Conservation (phyloP, 1,140 invertebrate species). For the Euglossa dilemma region DNA sequence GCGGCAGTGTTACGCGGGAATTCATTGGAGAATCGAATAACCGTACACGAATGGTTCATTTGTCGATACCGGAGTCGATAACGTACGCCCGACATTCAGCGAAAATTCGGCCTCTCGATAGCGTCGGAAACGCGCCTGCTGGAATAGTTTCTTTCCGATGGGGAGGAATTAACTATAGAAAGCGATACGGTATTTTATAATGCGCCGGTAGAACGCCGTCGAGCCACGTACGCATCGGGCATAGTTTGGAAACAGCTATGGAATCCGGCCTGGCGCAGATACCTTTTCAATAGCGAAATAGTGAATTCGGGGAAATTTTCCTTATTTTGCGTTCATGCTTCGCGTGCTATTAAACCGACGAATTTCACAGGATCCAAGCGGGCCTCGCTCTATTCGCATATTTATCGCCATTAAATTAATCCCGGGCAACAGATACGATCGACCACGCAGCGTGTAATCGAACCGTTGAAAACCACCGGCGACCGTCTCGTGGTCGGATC, state of each 20-base stretch:
- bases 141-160: background rate
- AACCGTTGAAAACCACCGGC: slow-evolving; percentile 35
- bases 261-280: slow-evolving; percentile 21
- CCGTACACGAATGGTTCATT: slow-evolving; percentile 10
- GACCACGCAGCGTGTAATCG: slow-evolving; percentile 48
- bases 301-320: slow-evolving; percentile 42
- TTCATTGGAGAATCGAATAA: background rate
- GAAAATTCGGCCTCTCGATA: background rate
- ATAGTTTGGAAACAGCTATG: slow-evolving; percentile 33
- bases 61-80: background rate
- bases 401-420: slow-evolving; percentile 64
- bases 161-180: background rate
- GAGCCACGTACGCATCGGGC: slow-evolving; percentile 5
- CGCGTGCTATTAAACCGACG: slow-evolving; percentile 3
- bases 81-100: background rate
- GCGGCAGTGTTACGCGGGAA: no score
- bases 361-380: background rate
- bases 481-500: background rate
- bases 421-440: slow-evolving; percentile 49
- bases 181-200: slow-evolving; percentile 40
- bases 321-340: slow-evolving; percentile 42
- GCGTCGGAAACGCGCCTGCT: no score
- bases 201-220: slow-evolving; percentile 4
- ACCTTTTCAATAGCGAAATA: slow-evolving; percentile 48
- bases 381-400: no score